Conservation (phyloP, 2,888 invertebrate genomes). For the Ormyrus labotus region DNA sequence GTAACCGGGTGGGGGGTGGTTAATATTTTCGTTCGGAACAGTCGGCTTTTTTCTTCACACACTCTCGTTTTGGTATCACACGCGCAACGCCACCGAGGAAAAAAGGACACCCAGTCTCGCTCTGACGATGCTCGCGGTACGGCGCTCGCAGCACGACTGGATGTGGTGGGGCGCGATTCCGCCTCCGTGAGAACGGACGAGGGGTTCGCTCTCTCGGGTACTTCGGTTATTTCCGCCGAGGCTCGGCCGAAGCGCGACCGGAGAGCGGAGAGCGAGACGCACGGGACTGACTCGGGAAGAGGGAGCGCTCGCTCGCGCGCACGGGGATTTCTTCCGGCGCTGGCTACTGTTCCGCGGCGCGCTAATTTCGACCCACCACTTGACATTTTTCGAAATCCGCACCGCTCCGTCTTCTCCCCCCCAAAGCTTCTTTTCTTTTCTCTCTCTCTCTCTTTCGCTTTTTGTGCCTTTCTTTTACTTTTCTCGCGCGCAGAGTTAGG, state of each 20-base stretch:
- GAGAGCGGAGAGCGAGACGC: constrained; percentile 3
- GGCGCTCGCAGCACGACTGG: constrained; percentile 73
- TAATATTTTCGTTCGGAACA: not conserved
- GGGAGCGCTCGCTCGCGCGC: not conserved
- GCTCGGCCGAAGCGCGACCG: constrained; percentile 56
- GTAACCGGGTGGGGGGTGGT: too few species aligned
- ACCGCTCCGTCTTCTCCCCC: constrained; percentile 21
- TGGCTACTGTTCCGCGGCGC: not conserved
- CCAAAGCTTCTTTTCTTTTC: too few species aligned
- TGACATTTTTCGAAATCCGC: constrained; percentile 35
- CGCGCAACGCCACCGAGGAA: constrained; percentile 17
- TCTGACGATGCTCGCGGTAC: constrained; percentile 64
- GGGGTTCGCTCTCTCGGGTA: constrained; percentile 59
- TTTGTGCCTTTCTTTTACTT: too few species aligned
- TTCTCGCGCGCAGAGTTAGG: too few species aligned
- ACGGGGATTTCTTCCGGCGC: constrained; percentile 17
- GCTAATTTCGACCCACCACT: constrained; percentile 34
- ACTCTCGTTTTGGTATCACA: not conserved
- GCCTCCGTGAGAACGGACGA: constrained; percentile 60
- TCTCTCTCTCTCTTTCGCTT: too few species aligned
- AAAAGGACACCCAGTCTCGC: not conserved
- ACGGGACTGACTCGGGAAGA: not conserved
- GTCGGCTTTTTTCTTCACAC: not conserved
- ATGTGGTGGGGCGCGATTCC: constrained; percentile 67
- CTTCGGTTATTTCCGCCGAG: constrained; percentile 63